These are phyloP conservation scores for Agrilus mali DNA, from an alignment of 2,888 invertebrate genomes.

Conservation along the genomic window DNA sequence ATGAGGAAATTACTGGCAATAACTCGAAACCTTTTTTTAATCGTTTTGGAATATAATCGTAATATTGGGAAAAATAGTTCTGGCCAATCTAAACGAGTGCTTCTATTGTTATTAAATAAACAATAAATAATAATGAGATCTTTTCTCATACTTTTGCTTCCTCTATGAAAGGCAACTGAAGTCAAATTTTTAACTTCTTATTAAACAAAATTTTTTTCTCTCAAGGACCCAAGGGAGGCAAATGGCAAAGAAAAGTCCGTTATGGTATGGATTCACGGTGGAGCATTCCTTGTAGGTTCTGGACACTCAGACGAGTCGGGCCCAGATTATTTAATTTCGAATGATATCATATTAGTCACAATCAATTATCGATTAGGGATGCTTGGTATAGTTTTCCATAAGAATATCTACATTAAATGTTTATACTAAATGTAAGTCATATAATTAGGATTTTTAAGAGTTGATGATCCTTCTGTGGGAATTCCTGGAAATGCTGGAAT, in stretches of 20 bases:
- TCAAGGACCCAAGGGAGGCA: neutral
- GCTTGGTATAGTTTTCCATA: neutral
- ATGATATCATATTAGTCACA: slow-evolving; percentile 3
- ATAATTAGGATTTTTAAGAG: neutral
- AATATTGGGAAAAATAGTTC: no score
- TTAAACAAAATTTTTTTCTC: neutral
- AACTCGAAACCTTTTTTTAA: no score
- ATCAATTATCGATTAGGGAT: slow-evolving; percentile 5
- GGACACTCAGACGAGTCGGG: slow-evolving; percentile 1
- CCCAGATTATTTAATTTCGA: slow-evolving; percentile 4
- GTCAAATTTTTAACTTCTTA: neutral
- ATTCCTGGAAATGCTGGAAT: slow-evolving; percentile 4
- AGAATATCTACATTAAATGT: neutral
- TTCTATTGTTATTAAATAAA: no score
- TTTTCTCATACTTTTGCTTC: no score
- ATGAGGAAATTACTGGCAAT: no score
- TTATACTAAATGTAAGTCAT: neutral
- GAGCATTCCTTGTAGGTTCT: slow-evolving; percentile 1
- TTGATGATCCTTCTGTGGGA: slow-evolving; percentile 1
- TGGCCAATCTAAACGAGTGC: no score
- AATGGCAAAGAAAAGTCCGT: slow-evolving; percentile 1
- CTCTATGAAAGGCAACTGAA: no score
- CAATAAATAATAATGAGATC: no score
- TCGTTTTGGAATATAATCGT: no score
- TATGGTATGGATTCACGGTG: slow-evolving; percentile 3